phyloP scores from a whole-genome alignment of 2,797 vertebrate genomes.

The Tapirus indicus region DNA sequence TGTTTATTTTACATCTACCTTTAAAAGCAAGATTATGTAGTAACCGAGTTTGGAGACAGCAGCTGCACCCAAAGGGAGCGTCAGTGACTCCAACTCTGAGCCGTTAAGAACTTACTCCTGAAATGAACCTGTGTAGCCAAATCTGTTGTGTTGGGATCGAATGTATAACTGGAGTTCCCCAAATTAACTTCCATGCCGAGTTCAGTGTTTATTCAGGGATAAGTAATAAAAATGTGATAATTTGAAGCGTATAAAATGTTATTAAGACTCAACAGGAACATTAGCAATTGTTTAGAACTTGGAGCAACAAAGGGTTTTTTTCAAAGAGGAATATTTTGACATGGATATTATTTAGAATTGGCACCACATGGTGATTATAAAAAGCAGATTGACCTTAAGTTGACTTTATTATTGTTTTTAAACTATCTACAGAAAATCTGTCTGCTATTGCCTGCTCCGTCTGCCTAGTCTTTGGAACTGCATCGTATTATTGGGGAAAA shows the following conservation, averaged over 20 bases:
- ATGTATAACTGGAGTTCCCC: background rate
- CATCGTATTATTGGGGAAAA: background rate
- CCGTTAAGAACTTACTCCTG: background rate
- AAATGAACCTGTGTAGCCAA: background rate
- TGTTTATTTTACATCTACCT: slow-evolving; percentile 7
- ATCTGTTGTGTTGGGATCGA: background rate
- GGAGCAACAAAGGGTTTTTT: background rate
- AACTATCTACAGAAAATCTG: background rate
- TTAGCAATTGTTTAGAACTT: background rate
- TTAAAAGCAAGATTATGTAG: background rate
- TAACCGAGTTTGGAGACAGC: background rate
- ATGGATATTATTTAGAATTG: background rate
- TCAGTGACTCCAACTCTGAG: background rate
- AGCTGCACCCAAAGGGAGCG: background rate
- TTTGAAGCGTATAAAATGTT: background rate
- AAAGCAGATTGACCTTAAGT: background rate
- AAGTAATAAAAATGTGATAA: slow-evolving; percentile 5
- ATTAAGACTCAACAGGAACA: background rate
- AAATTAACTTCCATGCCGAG: background rate
- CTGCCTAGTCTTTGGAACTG: background rate
- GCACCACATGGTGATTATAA: background rate
- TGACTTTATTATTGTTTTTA: background rate
- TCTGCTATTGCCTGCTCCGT: background rate
- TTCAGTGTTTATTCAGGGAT: slow-evolving; percentile 32
- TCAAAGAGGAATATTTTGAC: background rate